Evolutionary conservation across 2,888 invertebrate genomes (phyloP).

Genomic region (Emmelina monodactyla): DNA sequence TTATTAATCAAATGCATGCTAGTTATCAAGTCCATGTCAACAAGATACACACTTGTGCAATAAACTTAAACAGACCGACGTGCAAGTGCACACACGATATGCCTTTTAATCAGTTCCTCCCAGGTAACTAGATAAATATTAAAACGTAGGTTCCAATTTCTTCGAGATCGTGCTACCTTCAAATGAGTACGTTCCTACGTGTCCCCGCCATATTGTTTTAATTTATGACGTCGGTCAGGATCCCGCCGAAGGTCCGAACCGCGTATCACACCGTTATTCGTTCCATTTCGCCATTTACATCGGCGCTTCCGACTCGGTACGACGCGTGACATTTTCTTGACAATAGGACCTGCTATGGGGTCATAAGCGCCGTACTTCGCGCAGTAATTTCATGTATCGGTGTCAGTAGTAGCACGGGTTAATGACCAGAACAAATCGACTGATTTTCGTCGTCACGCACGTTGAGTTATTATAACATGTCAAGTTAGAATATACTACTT

Average conservation of each 20-base stretch:
- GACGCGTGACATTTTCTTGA: conserved; percentile 23
- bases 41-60: too few relatives aligned
- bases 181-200: neutral
- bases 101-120: too few relatives aligned
- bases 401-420: conserved; percentile 44
- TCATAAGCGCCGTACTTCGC: too few relatives aligned
- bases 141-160: too few relatives aligned
- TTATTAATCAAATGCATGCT: too few relatives aligned
- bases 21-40: too few relatives aligned
- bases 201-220: neutral
- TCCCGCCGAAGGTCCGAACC: neutral
- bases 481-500: neutral
- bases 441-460: too few relatives aligned
- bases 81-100: too few relatives aligned
- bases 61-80: too few relatives aligned
- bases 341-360: conserved; percentile 51
- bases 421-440: conserved; percentile 28
- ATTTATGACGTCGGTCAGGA: neutral
- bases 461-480: too few relatives aligned
- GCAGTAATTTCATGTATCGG: conserved; percentile 34
- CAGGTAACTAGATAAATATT: too few relatives aligned
- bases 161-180: too few relatives aligned
- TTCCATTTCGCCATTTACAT: conserved; percentile 55
- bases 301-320: conserved; percentile 56
- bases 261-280: conserved; percentile 37